phyloP scores from a whole-genome alignment of 2,797 vertebrate genomes.

The Melanotaenia pygmaea region DNA sequence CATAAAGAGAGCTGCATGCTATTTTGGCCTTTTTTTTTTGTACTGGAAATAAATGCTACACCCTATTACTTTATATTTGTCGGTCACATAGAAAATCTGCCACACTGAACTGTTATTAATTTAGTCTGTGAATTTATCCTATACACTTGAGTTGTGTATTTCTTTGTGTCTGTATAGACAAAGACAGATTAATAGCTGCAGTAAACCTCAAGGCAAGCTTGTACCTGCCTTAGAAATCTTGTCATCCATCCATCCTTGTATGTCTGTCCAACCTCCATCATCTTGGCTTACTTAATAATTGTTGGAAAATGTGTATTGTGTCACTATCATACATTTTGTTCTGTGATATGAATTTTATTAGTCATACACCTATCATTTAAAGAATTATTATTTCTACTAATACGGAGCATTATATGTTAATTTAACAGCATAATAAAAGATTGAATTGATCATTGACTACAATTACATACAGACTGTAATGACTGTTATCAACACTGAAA shows the following conservation, averaged over 20 bases:
- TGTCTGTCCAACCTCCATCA: conserved; percentile 17
- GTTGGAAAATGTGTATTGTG: not conserved
- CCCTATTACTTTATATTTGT: not conserved
- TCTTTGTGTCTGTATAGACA: conserved; percentile 28
- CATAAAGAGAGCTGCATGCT: conserved; percentile 2
- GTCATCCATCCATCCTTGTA: conserved; percentile 4
- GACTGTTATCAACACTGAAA: conserved; percentile 51
- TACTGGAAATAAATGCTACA: not conserved
- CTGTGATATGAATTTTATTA: not conserved
- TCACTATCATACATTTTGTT: not conserved
- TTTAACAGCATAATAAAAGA: conserved; percentile 34
- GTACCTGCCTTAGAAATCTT: conserved; percentile 16
- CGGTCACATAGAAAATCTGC: conserved; percentile 1
- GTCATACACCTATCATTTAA: conserved; percentile 6
- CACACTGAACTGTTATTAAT: conserved; percentile 16
- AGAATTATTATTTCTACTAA: not conserved
- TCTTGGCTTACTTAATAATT: conserved; percentile 17
- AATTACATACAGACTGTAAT: conserved; percentile 53
- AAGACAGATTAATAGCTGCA: conserved; percentile 36
- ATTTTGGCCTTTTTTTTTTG: not conserved
- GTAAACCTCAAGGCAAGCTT: conserved; percentile 28
- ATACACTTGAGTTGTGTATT: conserved; percentile 2
- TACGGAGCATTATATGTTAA: conserved; percentile 10
- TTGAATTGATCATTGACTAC: conserved; percentile 55
- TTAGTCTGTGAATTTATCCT: conserved; percentile 27